Conservation (phyloP, 2,113 vertebrate species). For the Hyla sarda region DNA sequence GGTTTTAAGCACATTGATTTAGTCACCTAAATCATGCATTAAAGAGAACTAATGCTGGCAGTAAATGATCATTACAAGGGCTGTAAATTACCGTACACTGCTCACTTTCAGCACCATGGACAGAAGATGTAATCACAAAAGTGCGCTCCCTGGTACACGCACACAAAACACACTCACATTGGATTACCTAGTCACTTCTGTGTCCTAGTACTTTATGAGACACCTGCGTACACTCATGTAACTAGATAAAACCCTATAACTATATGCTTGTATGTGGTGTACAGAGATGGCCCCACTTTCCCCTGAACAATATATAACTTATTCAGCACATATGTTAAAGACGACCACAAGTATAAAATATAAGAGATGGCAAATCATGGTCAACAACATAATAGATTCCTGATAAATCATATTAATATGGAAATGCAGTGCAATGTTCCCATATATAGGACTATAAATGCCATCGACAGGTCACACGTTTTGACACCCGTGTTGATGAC, state of each 20-base stretch:
- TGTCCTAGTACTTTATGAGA: background rate
- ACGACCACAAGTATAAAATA: too few species aligned
- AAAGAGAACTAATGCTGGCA: slow-evolving; percentile 18
- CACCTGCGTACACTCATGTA: background rate
- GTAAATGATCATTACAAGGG: slow-evolving; percentile 42
- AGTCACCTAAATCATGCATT: slow-evolving; percentile 27
- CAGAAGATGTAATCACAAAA: background rate
- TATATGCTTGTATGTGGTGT: background rate
- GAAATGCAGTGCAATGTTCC: too few species aligned
- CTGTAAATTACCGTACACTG: slow-evolving; percentile 32
- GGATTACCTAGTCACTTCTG: background rate
- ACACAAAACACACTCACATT: background rate
- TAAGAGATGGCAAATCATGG: too few species aligned
- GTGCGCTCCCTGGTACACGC: background rate
- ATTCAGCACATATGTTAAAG: too few species aligned
- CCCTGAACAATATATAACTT: too few species aligned
- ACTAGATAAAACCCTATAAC: background rate
- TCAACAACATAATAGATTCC: too few species aligned
- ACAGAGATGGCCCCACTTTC: background rate
- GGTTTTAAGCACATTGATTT: slow-evolving; percentile 18
- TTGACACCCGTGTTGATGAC: too few species aligned
- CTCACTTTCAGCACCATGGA: slow-evolving; percentile 46
- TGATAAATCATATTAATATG: too few species aligned
- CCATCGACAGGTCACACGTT: too few species aligned
- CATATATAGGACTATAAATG: too few species aligned